Base-by-base conservation (phyloP, 2,888 invertebrate species). In the Philopedon plagiatum region DNA sequence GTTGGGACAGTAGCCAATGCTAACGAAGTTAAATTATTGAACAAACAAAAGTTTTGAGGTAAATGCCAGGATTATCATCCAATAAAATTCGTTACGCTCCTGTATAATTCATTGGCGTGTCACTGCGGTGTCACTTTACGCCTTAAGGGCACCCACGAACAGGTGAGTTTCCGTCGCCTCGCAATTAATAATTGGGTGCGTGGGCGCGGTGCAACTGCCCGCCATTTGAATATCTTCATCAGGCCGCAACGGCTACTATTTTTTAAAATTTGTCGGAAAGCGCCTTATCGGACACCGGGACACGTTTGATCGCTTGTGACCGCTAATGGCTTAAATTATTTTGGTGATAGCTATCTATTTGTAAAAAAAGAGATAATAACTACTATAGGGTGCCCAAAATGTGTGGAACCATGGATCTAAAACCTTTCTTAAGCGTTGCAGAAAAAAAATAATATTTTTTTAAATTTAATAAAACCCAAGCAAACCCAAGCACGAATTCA, bases 151-250 rank as follows among this genome's bases (percentile, higher is more conserved):
- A 29, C 32, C 23, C 23, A 46, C 15, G 2, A 62, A 68, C 68
- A 68, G 62, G 62, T 62, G 56, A 21, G 13, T 32, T 21, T 8
- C 21, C 54, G 18, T n/a, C 26, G 49, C 39, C 41, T 26, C 8
- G 62, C 61, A 62, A 68, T 61, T 68, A 68, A 62, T 70, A 70
- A 70, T 58, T 39, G 49, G 57, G 21, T 29, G 63, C 67, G 72
- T 72, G 72, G 72, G 72, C 51, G 71, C 61, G 11, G 23, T 49
- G 67, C 72, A 72, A 72, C 72, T 72, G 72, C 67, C 41, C 62
- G 58, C 13, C 46, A 78, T 78, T 78, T 76, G 76, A 78, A 78
- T 78, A 78, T 78, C 78, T 76, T 73, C 72, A 78, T 78, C 78
- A 65, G 74, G 68, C 19, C 19, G 64, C 39, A 76, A 76, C 76